phyloP scores from a whole-genome alignment of 2,888 invertebrate species.

The Leptothorax acervorum region DNA sequence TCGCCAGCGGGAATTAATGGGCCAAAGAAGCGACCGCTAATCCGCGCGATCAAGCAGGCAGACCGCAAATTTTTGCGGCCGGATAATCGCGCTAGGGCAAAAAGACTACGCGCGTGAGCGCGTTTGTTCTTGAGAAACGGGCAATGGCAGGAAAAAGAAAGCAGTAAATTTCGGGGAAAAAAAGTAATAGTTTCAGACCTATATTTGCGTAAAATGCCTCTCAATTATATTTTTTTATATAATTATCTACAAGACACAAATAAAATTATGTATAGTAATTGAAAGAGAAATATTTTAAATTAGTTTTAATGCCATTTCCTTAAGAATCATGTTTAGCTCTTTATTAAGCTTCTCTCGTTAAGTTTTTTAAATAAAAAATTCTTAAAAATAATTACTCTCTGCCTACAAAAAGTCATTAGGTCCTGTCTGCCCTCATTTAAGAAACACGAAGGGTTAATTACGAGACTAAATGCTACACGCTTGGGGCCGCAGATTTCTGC shows the following conservation, averaged over 20 bases:
- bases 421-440: background rate
- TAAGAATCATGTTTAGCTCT: background rate
- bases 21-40: conserved; percentile 47
- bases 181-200: background rate
- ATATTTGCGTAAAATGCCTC: background rate
- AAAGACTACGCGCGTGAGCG: conserved; percentile 28
- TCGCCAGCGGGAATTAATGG: conserved; percentile 48
- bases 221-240: background rate
- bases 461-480: conserved; percentile 75
- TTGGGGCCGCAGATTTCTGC: conserved; percentile 76
- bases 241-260: background rate
- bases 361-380: background rate
- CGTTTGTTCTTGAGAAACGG: conserved; percentile 22
- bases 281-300: background rate
- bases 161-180: background rate
- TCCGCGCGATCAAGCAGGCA: conserved; percentile 50
- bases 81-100: conserved; percentile 39
- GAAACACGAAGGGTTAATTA: conserved; percentile 74
- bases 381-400: background rate
- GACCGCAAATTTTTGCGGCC: conserved; percentile 49
- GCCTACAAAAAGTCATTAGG: background rate
- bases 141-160: background rate
- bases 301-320: background rate
- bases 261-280: background rate
- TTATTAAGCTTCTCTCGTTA: background rate